Evolutionary conservation across 2,113 vertebrate species (phyloP).

Genomic region (Corythoichthys haematopterus): DNA sequence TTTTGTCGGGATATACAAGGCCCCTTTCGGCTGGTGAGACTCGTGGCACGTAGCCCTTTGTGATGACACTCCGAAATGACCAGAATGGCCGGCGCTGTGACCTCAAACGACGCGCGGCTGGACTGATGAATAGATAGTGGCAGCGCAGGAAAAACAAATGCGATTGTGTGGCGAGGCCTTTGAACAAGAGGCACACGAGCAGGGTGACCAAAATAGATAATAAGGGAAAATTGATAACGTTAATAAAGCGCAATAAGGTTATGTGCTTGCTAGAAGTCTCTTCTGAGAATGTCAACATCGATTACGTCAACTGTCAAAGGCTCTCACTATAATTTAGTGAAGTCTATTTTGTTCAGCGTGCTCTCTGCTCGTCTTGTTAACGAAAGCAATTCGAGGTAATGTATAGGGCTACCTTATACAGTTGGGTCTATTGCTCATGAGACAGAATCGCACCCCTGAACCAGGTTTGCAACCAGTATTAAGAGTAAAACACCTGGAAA

Average conservation of each 20-base stretch:
- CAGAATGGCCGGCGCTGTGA: constrained; percentile 48
- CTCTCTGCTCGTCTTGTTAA: too few species aligned
- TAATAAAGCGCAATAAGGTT: constrained; percentile 5
- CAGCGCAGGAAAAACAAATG: constrained; percentile 33
- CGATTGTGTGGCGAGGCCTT: constrained; percentile 7
- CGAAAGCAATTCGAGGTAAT: too few species aligned
- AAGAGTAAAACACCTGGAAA: too few species aligned
- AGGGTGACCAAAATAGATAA: constrained; percentile 17
- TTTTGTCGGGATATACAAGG: constrained; percentile 51
- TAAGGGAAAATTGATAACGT: constrained; percentile 8
- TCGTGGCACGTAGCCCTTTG: constrained; percentile 50
- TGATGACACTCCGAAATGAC: constrained; percentile 59
- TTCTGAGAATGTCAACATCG: constrained; percentile 12
- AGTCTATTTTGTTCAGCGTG: constrained; percentile 4
- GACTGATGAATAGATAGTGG: constrained; percentile 49
- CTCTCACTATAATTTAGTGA: neutral
- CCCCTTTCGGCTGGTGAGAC: constrained; percentile 50
- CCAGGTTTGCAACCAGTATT: too few species aligned
- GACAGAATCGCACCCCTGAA: too few species aligned
- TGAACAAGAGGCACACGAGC: constrained; percentile 2
- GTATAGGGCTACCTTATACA: too few species aligned
- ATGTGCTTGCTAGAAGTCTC: neutral
- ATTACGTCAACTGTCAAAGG: neutral
- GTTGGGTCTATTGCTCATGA: too few species aligned
- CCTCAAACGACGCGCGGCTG: constrained; percentile 43